Base-by-base conservation (phyloP, 2,797 vertebrate species). In the Coregonus ussuriensis region DNA sequence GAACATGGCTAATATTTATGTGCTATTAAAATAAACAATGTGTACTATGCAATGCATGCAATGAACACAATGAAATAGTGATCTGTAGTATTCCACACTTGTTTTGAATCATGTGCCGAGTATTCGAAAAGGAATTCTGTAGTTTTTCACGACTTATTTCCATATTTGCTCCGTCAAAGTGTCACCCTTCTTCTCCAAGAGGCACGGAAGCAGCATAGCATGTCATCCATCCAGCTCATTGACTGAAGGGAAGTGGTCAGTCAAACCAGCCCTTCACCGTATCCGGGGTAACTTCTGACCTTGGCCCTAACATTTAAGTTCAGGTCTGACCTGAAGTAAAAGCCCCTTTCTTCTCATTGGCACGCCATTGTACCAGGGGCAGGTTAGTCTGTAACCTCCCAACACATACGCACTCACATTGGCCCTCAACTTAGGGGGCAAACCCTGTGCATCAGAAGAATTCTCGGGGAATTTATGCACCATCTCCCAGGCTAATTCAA, bases 401-500 rank as follows among this genome's bases (percentile, higher is more conserved):
- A 18, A 77, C 79, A 77, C 74, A 93, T 93, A 93, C 93, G 59
- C 69, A 92, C 94, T 95, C 95, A 93, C 94, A 94, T 91, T 88
- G 86, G 89, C 91, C 92, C 83, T 54, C 88, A 91, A 90, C 94
- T 93, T 93, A 90, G 91, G 95, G 95, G 94, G 94, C 95, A 95
- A 95, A 94, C 95, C 95, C 95, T 94, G 92, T 87, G 96, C 96
- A 97, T 97, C 97, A 97, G 95, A 98, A 95, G 96, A 97, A 97
- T 97, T 97, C 96, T 97, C 97, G 94, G 96, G 96, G 96, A 97
- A 97, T 98, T 97, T 97, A 97, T 95, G 95, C 94, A 92, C 93
- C 97, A 95, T 96, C 97, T 97, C 96, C 95, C 94, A 90, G 96
- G 95, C 96, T 98, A 98, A 98, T 97, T 96, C 96, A 97, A 98